Evolutionary conservation across 2,888 invertebrate genomes (phyloP), one percentile per base, ranked within the genome.

Genomic region (Caenorhabditis auriculariae): DNA sequence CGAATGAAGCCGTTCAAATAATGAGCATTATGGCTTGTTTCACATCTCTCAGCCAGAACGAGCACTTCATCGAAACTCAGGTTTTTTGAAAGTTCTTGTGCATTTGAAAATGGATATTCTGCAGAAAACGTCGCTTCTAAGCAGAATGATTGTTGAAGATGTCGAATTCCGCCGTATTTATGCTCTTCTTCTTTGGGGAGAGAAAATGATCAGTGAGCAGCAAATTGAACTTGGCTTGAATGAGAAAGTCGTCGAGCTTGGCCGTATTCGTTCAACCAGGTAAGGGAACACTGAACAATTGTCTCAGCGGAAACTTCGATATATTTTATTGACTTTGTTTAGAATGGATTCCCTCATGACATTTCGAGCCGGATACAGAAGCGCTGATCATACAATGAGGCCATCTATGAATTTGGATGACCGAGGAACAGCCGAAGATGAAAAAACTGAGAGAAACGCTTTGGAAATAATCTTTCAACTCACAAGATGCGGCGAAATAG

Each of bases 1-100:
- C 62, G 7, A 62, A 52, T 19, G 62, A 62, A 49, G 62, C 58
- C n/a, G 62, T 58, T 27, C 62, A 62, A 48, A 51, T 62, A 19
- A 51, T 58, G 7, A 54, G 54, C 26, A 46, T 57, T 5, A 44
- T 62, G 23, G 42, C 54, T 1, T 49, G 52, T 24, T 62, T 52
- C 41, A 62, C 62, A 4, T 44, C 62, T 5, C 38, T 62, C 41
- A 48, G 54, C 4, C 54, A 58, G 35, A 12, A 9, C 9, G 35
- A 32, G n/a, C 9, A 12, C 35, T 32, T 32, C 35, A n/a, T n/a
- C 9, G 35, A 9, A 12, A 32, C 35, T 9, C 9, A 32, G 35
- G 35, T 32, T 32, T n/a, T 32, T 32, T n/a, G n/a, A 32, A 32
- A 12, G 9, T 32, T 32, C 9, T 32, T 32, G 9, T 32, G 9